Conservation (phyloP, 2,797 vertebrate genomes). For the Tokudaia muenninki region DNA sequence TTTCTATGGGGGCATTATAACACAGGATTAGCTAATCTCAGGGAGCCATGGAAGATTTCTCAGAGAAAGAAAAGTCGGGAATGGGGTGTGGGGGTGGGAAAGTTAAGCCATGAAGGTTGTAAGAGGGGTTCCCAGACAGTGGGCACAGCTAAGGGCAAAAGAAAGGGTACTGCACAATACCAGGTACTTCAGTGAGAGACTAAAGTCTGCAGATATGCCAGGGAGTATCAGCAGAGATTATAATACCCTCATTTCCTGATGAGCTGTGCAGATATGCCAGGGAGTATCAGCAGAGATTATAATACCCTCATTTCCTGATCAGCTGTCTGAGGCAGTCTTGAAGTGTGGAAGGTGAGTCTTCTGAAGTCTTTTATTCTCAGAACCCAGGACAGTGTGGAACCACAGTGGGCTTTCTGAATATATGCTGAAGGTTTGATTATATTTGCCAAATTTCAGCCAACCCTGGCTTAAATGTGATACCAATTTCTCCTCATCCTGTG, state of each 20-base stretch:
- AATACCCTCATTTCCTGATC: no score
- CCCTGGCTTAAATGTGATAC: background rate
- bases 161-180: background rate
- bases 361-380: background rate
- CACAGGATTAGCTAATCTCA: background rate
- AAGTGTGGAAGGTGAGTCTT: background rate
- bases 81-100: background rate
- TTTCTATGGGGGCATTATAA: background rate
- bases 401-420: background rate
- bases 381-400: background rate
- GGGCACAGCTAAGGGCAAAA: background rate
- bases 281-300: background rate
- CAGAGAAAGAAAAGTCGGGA: background rate
- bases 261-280: background rate
- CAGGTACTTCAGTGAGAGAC: background rate
- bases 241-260: no score
- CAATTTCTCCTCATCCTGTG: slow-evolving; percentile 34
- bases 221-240: background rate
- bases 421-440: background rate
- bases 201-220: background rate
- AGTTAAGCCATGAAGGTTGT: background rate
- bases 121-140: background rate
- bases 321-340: background rate
- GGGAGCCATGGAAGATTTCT: background rate
- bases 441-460: slow-evolving; percentile 5